phyloP scores from a whole-genome alignment of 2,888 invertebrate species.

The Coelinius sp. region DNA sequence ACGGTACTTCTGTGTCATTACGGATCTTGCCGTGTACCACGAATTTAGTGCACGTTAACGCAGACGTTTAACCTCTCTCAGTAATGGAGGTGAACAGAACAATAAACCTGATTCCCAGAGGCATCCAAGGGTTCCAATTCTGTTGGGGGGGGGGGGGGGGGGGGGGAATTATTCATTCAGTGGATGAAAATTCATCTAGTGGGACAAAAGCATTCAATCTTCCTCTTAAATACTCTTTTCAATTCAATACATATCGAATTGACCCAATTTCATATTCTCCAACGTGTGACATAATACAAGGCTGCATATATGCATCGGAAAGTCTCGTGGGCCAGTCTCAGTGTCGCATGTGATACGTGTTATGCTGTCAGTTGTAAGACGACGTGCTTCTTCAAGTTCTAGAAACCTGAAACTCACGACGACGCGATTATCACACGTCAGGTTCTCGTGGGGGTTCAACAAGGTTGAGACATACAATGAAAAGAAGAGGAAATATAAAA shows the following conservation, averaged over 20 bases:
- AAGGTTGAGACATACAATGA: neutral
- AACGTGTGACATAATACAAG: neutral
- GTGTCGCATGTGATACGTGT: slow-evolving; percentile 16
- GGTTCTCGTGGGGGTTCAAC: neutral
- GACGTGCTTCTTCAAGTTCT: slow-evolving; percentile 20
- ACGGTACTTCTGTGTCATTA: slow-evolving; percentile 45
- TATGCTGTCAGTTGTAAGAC: slow-evolving; percentile 21
- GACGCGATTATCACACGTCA: slow-evolving; percentile 8
- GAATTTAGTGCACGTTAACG: slow-evolving; percentile 17
- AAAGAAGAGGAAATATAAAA: neutral
- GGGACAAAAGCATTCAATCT: neutral
- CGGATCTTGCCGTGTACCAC: slow-evolving; percentile 23
- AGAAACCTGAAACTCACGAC: slow-evolving; percentile 2
- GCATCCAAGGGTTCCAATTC: neutral
- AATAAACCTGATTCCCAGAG: slow-evolving; percentile 11
- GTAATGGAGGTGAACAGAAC: slow-evolving; percentile 13
- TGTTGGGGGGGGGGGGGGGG: too few relatives aligned
- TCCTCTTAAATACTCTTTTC: neutral
- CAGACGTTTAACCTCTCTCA: slow-evolving; percentile 4
- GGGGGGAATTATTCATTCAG: neutral
- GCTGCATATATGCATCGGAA: slow-evolving; percentile 9
- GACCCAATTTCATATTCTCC: slow-evolving; percentile 8
- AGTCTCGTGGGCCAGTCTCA: slow-evolving; percentile 6
- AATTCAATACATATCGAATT: neutral
- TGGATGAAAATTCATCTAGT: neutral